A percentile compares a stretch with the other conserved stretches of the same genome.
Conservation (phyloP, 2,888 invertebrate species). For the Serripes groenlandicus region DNA sequence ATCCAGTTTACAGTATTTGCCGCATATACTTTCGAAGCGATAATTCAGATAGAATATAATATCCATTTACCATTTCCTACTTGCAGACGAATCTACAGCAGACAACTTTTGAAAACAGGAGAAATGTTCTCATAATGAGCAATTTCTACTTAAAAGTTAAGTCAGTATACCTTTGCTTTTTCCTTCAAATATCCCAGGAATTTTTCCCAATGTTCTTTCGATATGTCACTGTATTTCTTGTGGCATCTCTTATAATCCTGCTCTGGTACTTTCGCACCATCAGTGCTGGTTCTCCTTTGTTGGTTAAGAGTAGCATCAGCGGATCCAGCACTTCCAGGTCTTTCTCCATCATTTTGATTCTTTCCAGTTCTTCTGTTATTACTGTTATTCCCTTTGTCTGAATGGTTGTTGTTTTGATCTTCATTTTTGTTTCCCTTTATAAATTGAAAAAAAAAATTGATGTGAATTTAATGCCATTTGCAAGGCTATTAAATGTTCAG, state of each 20-base stretch:
- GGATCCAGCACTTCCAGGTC: neutral
- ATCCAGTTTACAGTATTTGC: no score
- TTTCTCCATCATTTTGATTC: neutral
- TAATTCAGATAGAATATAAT: no score
- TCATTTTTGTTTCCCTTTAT: neutral
- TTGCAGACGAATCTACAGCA: no score
- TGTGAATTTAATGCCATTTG: no score
- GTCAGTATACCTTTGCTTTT: conserved; percentile 30
- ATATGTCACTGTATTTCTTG: conserved; percentile 40
- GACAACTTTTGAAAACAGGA: no score
- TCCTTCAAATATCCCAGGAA: conserved; percentile 21
- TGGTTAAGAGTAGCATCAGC: neutral
- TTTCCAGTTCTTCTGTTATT: conserved; percentile 11
- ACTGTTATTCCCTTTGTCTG: no score
- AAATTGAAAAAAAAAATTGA: no score
- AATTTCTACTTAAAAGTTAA: no score
- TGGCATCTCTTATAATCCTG: conserved; percentile 38
- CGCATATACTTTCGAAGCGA: no score
- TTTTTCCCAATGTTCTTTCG: conserved; percentile 4
- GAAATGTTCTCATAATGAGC: no score
- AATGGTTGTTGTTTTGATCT: conserved; percentile 22
- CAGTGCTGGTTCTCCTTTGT: neutral
- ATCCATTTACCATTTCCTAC: no score
- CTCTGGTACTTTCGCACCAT: conserved; percentile 15
- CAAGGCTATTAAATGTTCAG: no score